Base-by-base conservation (phyloP, 2,113 vertebrate species). In the Prunella fulvescens region DNA sequence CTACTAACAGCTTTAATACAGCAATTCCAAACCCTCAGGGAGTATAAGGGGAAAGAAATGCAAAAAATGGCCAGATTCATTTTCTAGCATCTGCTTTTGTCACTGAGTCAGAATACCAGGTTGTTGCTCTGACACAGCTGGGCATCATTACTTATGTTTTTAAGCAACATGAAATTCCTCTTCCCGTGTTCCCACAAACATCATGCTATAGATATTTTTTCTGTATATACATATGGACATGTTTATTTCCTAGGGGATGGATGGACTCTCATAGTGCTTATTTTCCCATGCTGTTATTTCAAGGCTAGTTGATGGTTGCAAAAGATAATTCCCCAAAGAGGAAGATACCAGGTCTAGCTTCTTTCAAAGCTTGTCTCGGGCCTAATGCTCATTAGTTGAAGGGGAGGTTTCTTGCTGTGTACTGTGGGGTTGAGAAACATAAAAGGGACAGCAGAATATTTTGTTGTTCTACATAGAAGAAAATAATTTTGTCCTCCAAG, bases 41-140 rank as follows among this genome's bases (percentile, higher is more conserved):
- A 93, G 6, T 42, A 12, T 57, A 61, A 94, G 29, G 47, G 31
- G n/a, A 88, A 81, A 83, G 70, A 81, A 25, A 51, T 81, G 26
- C 17, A 50, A 86, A 73, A 94, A 90, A 78, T 51, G 51, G 10
- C 35, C 35, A 83, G 51, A 58, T 66, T 90, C 1, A 1, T 48
- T 87, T 93, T 90, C 53, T 80, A 65, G 94, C 88, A 92, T 95
- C 88, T 97, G 91, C 56, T 83, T 93, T 81, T 97, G 72, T 93
- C 72, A 33, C 29, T 22, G 72, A 67, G 35, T 66, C 71, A 72
- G 58, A 94, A 47, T 79, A 57, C 48, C 86, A 54, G 37, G 15
- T 58, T 88, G 23, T 90, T 95, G 57, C 62, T 92, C 66, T 54
- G 54, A 95, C 71, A 80, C 93, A 95, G 93, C 96, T 96, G 93